phyloP scores from a whole-genome alignment of 2,113 vertebrate species.

The Vanacampus margaritifer region DNA sequence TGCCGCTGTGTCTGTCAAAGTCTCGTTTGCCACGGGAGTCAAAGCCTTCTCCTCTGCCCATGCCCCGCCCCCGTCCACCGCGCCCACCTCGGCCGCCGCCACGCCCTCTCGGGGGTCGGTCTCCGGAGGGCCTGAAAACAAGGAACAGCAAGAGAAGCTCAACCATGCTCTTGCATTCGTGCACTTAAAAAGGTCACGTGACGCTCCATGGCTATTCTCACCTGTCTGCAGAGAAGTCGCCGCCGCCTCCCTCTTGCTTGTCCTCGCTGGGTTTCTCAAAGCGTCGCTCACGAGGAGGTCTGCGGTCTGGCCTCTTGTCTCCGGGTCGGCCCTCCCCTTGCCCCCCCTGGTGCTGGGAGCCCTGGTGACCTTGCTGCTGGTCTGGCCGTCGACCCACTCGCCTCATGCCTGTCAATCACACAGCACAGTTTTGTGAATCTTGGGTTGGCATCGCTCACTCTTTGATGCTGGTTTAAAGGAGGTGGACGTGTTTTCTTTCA shows the following conservation, averaged over 20 bases:
- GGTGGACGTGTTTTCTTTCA: too few species aligned
- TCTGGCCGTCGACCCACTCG: constrained; percentile 93
- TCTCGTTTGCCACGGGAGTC: constrained; percentile 96
- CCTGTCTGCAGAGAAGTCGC: constrained; percentile 92
- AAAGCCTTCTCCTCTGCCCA: constrained; percentile 92
- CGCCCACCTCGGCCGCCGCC: constrained; percentile 84
- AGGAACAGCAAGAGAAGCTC: not conserved
- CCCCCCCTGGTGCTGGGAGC: constrained; percentile 67
- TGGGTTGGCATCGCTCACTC: not conserved
- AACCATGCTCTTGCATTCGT: not conserved
- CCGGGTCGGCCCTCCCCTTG: constrained; percentile 88
- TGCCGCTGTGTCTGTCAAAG: constrained; percentile 95
- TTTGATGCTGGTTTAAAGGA: too few species aligned
- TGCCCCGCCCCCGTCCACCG: constrained; percentile 88
- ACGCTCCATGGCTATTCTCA: constrained; percentile 68
- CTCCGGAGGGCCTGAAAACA: constrained; percentile 66
- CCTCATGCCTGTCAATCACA: constrained; percentile 81
- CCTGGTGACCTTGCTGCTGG: constrained; percentile 73
- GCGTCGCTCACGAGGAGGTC: constrained; percentile 90
- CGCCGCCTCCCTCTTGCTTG: constrained; percentile 85
- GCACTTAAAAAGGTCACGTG: not conserved
- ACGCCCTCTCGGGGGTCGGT: constrained; percentile 88
- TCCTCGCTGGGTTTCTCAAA: constrained; percentile 92
- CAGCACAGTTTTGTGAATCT: not conserved
- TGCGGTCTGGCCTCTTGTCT: constrained; percentile 87